Evolutionary conservation across 2,113 vertebrate genomes (phyloP).

Genomic region (Orycteropus afer): DNA sequence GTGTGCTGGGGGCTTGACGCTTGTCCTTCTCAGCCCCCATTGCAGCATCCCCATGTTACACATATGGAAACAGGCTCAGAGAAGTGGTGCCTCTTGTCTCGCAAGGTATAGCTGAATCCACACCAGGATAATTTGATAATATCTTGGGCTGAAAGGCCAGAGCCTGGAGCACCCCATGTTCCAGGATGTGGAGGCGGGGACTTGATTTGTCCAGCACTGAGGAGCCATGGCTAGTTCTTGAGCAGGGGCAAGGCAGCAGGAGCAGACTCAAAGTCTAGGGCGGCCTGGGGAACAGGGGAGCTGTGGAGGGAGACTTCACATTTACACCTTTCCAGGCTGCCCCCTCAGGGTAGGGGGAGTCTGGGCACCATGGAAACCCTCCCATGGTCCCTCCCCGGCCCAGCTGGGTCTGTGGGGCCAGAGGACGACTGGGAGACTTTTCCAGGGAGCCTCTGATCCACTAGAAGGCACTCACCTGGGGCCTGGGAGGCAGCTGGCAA

Average conservation of each 20-base stretch:
- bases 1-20: background rate
- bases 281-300: background rate
- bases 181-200: background rate
- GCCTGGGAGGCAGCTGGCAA: constrained; percentile 74
- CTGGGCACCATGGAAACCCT: background rate
- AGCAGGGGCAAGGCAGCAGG: background rate
- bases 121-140: too few relatives aligned
- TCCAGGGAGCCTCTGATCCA: constrained; percentile 34
- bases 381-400: background rate
- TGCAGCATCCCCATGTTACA: background rate
- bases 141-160: background rate
- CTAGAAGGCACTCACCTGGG: constrained; percentile 40
- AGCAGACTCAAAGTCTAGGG: too few relatives aligned
- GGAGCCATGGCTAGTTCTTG: background rate
- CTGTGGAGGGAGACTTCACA: background rate
- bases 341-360: background rate
- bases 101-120: background rate
- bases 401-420: background rate
- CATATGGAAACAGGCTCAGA: background rate
- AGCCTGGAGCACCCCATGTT: background rate
- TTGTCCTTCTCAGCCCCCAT: background rate
- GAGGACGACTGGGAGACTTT: background rate
- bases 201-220: background rate
- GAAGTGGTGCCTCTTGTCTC: background rate
- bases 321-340: background rate